Evolutionary conservation across 2,888 invertebrate genomes (phyloP), one percentile per base, ranked within the genome.

Genomic region (Torymus texanus): DNA sequence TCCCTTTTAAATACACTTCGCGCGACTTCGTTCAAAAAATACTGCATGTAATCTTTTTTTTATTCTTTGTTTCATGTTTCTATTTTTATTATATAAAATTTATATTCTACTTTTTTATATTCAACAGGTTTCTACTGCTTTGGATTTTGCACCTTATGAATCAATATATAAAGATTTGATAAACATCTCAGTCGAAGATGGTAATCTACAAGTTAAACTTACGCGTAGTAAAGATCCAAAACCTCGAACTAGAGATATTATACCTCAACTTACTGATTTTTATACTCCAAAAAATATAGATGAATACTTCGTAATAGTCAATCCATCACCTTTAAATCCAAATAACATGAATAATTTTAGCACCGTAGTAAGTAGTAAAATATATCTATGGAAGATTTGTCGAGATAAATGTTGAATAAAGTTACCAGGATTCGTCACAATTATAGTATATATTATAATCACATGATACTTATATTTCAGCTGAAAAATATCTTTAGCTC

Each of bases 161-260:
- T 80, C 82, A n/a, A 83, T 89, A 67, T 90, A 85, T 53, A 87
- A 85, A 77, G 85, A 89, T 77, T 84, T 90, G 13, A 84, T 90
- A 5, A 85, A 88, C 70, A 79, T 90, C 13, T 85, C 84, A 12
- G 70, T 89, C 51, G 86, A 88, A 71, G 88, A 89, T 18, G 84
- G 86, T 66, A 85, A 87, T 79, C 80, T 88, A 2, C 87, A 88
- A n/a, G 63, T 74, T 21, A 83, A 84, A 82, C 8, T 89, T 41
- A 86, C 81, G 4, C 85, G 89, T 2, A 89, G 85, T 67, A 89
- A 87, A 71, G 88, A 88, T 84, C 89, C 89, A 14, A 86, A 87
- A 59, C 88, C 88, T 51, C 80, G 88, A 56, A 84, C 86, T 73
- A 86, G 82, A 71, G 89, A 89, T 73, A 65, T 85, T 51, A 79